Conservation (phyloP, 1,140 invertebrate genomes). For the Prorops nasuta region DNA sequence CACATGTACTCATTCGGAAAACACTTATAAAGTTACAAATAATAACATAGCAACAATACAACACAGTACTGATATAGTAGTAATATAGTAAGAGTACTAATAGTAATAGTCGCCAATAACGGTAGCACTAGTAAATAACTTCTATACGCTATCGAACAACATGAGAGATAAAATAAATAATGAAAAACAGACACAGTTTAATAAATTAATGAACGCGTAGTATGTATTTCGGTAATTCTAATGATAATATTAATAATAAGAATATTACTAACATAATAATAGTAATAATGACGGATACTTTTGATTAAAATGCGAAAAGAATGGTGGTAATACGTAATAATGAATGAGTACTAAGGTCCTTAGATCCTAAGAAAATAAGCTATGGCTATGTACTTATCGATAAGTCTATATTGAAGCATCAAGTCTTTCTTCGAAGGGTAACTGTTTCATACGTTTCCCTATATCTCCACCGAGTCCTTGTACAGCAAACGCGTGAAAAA, state of each 20-base stretch:
- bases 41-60: conserved; percentile 6
- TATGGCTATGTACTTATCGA: not conserved
- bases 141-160: not conserved
- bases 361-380: conserved; percentile 1
- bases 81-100: conserved; percentile 2
- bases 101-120: not conserved
- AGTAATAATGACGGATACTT: not conserved
- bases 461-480: not conserved
- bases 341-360: conserved; percentile 4
- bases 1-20: conserved; percentile 3
- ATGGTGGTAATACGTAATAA: not conserved
- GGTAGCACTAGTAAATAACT: not conserved
- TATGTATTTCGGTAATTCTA: not conserved
- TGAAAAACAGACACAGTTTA: no score
- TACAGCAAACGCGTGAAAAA: not conserved
- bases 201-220: conserved; percentile 1
- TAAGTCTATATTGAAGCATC: not conserved
- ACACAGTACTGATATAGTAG: conserved; percentile 15
- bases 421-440: not conserved
- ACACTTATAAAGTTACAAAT: conserved; percentile 11
- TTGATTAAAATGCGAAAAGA: not conserved
- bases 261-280: not conserved
- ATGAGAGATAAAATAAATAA: not conserved
- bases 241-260: not conserved
- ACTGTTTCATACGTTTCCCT: not conserved